These are phyloP conservation scores for Coccyzus lansbergi DNA, from an alignment of 2,797 vertebrate genomes.

Conservation along the genomic window DNA sequence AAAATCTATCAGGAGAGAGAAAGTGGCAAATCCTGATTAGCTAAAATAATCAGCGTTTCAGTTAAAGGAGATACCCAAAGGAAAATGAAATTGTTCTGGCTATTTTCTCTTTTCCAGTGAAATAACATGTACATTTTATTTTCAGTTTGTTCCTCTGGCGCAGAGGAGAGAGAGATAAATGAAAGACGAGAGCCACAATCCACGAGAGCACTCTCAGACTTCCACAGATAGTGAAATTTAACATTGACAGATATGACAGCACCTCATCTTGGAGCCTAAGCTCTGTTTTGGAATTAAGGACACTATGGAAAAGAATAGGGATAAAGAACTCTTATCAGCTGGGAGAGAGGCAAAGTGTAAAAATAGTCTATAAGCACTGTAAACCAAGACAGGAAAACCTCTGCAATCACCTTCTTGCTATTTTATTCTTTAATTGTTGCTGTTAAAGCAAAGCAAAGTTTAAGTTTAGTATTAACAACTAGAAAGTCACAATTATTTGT, in stretches of 20 bases:
- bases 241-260: constrained; percentile 8
- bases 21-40: constrained; percentile 11
- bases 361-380: neutral
- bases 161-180: neutral
- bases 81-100: neutral
- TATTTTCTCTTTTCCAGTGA: neutral
- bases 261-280: constrained; percentile 23
- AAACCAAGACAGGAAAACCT: neutral
- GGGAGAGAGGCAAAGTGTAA: neutral
- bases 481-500: neutral
- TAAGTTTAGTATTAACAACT: neutral
- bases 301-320: neutral
- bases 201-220: neutral
- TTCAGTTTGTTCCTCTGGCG: neutral
- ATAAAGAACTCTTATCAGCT: neutral
- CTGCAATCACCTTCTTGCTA: neutral
- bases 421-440: neutral
- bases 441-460: neutral
- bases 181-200: constrained; percentile 5
- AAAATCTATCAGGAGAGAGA: neutral
- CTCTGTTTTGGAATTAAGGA: neutral
- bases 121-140: constrained; percentile 3
- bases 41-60: constrained; percentile 16
- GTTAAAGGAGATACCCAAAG: neutral
- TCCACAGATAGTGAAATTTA: constrained; percentile 8